A percentile compares a stretch with the other conserved stretches of the same genome.
phyloP scores from a whole-genome alignment of 2,888 invertebrate genomes.

The Agrotis exclamationis region DNA sequence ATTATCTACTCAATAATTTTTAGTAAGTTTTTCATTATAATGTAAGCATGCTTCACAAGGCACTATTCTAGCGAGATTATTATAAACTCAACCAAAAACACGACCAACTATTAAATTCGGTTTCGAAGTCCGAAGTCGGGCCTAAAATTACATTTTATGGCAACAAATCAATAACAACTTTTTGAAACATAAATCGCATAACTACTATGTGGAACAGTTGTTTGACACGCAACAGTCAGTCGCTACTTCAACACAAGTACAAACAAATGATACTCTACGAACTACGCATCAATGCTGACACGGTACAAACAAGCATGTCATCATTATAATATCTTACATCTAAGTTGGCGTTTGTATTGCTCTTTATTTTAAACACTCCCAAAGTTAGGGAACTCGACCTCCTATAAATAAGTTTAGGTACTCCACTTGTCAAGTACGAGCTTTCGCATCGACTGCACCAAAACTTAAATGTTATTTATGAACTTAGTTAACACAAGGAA shows the following conservation, averaged over 20 bases:
- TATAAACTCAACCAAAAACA: slow-evolving; percentile 79
- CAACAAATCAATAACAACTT: slow-evolving; percentile 82
- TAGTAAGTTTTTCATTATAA: slow-evolving; percentile 77
- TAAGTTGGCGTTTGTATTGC: slow-evolving; percentile 89
- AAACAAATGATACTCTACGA: slow-evolving; percentile 68
- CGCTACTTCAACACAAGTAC: slow-evolving; percentile 71
- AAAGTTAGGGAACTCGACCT: slow-evolving; percentile 54
- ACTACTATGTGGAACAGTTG: slow-evolving; percentile 71
- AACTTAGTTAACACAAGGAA: slow-evolving; percentile 62
- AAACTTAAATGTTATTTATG: slow-evolving; percentile 61
- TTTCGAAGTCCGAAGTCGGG: slow-evolving; percentile 86
- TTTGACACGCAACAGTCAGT: slow-evolving; percentile 75
- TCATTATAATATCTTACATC: slow-evolving; percentile 76
- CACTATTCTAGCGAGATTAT: slow-evolving; percentile 90
- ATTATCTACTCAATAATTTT: slow-evolving; percentile 79
- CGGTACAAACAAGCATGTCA: slow-evolving; percentile 77
- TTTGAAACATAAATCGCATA: slow-evolving; percentile 72
- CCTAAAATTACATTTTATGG: slow-evolving; percentile 86
- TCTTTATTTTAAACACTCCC: slow-evolving; percentile 75
- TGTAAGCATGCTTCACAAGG: slow-evolving; percentile 90
- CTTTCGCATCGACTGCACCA: slow-evolving; percentile 64
- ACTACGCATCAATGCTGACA: slow-evolving; percentile 71
- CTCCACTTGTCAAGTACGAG: slow-evolving; percentile 59
- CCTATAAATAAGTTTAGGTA: slow-evolving; percentile 64
- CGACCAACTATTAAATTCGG: slow-evolving; percentile 89